Conservation (phyloP, 1,140 invertebrate genomes). For the Bombus impatiens region DNA sequence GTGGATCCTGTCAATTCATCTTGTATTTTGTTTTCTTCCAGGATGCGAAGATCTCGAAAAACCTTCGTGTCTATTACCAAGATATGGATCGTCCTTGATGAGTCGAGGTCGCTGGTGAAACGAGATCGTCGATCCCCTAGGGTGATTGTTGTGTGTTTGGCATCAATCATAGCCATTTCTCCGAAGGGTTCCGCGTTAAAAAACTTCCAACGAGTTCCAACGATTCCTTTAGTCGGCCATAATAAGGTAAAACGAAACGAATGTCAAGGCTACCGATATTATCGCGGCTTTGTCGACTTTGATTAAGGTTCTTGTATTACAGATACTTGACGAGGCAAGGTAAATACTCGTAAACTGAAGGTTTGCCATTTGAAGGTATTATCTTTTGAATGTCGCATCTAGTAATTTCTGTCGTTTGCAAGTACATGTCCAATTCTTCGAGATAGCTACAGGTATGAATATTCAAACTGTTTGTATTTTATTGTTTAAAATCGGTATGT, state of each 20-base stretch:
- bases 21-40: background rate
- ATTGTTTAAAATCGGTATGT: background rate
- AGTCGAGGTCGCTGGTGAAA: slow-evolving; percentile 40
- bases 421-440: too few relatives aligned
- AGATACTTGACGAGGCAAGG: background rate
- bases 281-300: background rate
- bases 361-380: background rate
- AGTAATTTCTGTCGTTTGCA: background rate
- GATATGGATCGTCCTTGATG: slow-evolving; percentile 55
- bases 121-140: slow-evolving; percentile 49
- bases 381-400: background rate
- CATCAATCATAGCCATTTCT: slow-evolving; percentile 45
- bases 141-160: slow-evolving; percentile 38
- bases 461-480: too few relatives aligned
- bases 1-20: background rate
- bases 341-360: background rate
- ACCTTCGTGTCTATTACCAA: slow-evolving; percentile 30
- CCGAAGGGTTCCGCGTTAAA: background rate
- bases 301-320: background rate
- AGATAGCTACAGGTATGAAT: too few relatives aligned
- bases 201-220: slow-evolving; percentile 27
- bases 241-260: slow-evolving; percentile 5
- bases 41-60: slow-evolving; percentile 17
- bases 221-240: slow-evolving; percentile 17
- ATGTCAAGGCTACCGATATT: slow-evolving; percentile 32